These are phyloP conservation scores for Scaptomyza cyrtandrae DNA, from an alignment of 2,888 invertebrate species.

Conservation along the genomic window DNA sequence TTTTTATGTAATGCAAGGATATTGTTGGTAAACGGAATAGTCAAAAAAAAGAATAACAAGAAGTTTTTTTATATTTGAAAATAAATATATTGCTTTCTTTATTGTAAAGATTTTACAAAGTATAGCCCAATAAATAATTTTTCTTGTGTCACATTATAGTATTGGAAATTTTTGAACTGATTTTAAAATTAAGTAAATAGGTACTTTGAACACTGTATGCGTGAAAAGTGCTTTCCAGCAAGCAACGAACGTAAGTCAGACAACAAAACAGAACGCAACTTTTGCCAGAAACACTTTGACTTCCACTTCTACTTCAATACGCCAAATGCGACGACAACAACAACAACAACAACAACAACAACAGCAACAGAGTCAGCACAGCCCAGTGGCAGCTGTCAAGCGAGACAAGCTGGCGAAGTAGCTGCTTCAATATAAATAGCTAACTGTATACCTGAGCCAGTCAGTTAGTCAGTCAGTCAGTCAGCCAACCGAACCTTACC, in stretches of 20 bases:
- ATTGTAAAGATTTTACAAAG: no score
- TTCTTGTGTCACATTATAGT: no score
- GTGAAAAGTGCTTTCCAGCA: background rate
- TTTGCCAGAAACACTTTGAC: conserved; percentile 57
- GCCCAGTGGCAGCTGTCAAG: conserved; percentile 67
- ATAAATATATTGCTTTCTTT: no score
- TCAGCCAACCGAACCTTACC: conserved; percentile 1
- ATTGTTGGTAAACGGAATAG: no score
- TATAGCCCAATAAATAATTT: no score
- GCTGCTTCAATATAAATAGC: conserved; percentile 70
- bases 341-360: background rate
- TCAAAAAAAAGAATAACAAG: no score
- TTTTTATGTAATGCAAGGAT: no score
- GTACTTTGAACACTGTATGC: conserved; percentile 23
- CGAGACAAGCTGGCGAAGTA: conserved; percentile 64
- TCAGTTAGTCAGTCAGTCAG: conserved; percentile 6
- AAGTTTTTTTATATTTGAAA: no score
- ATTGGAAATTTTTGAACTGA: background rate
- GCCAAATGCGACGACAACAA: conserved; percentile 23
- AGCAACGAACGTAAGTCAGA: conserved; percentile 44
- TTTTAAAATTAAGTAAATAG: background rate
- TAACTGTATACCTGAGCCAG: conserved; percentile 48
- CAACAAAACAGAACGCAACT: conserved; percentile 57
- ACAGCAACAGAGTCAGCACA: conserved; percentile 31
- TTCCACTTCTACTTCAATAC: conserved; percentile 60